Evolutionary conservation across 2,888 invertebrate genomes (phyloP), one percentile per base, ranked within the genome.

Genomic region (Terebella lapidaria): DNA sequence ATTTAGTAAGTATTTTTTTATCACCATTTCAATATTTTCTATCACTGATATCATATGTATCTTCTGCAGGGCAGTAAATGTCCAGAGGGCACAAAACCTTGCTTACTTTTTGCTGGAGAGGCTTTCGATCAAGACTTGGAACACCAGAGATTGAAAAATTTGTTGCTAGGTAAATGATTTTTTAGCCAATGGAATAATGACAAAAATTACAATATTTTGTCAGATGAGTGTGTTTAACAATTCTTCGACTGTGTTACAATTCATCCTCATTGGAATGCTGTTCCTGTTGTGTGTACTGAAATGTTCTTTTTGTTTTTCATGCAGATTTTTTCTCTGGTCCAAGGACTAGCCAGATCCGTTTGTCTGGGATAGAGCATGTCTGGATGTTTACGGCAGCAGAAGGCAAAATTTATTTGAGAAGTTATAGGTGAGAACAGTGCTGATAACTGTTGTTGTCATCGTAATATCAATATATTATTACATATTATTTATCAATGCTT

Each of bases 291-390:
- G 2, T 55, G 2, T 1, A 2, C n/a, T 47, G 1, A n/a, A n/a
- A n/a, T n/a, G n/a, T n/a, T n/a, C n/a, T n/a, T n/a, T 55, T 15
- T 3, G 26, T 24, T 42, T 20, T 63, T 59, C 45, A 70, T 72
- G 86, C 88, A 70, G 99, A 99, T 81, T 90, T 94, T 81, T 97
- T 97, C 80, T 87, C 93, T 65, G 88, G 92, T 67, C 90, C 92
- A 76, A 84, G 85, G 72, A 87, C 89, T 1, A 87, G 88, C 58
- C 87, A 89, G 52, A 86, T 99, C 53, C 86, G 94, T 63, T 83
- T 97, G 15, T 91, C 94, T 76, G 97, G 97, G 0, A 84, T 99
- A 63, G 96, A 99, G 77, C 94, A 95, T 83, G 91, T 91, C 0
- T 81, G 97, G 26, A 89, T 90, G 79, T 92, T 99, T 75, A 92